These are phyloP conservation scores for Polyploca ridens DNA, from an alignment of 2,888 invertebrate genomes.

Conservation along the genomic window DNA sequence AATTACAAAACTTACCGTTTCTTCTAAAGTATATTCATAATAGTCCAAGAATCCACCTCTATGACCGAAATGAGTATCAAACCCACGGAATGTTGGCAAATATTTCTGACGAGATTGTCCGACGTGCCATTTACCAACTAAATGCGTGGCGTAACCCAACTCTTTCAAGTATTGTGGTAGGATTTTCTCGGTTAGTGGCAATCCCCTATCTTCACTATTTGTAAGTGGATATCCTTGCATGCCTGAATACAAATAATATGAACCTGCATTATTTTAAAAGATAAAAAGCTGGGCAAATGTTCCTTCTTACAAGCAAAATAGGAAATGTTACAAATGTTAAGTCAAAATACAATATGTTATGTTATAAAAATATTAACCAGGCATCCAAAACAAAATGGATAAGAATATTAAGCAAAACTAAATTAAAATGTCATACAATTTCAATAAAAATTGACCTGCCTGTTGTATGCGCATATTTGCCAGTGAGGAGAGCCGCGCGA, in stretches of 20 bases:
- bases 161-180: conserved; percentile 86
- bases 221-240: conserved; percentile 77
- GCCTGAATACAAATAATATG: conserved; percentile 41
- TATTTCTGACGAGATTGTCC: conserved; percentile 82
- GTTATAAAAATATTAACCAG: too few relatives aligned
- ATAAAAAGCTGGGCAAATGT: neutral
- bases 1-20: conserved; percentile 51
- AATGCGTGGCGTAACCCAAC: conserved; percentile 89
- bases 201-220: conserved; percentile 70
- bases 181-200: conserved; percentile 77
- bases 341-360: too few relatives aligned
- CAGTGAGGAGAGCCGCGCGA: conserved; percentile 91
- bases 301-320: too few relatives aligned
- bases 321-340: too few relatives aligned
- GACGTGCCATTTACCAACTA: conserved; percentile 93
- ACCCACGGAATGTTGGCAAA: conserved; percentile 90
- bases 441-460: conserved; percentile 71
- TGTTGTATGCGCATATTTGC: conserved; percentile 92
- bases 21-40: conserved; percentile 82
- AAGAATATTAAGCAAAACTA: too few relatives aligned
- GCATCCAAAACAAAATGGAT: too few relatives aligned
- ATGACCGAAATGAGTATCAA: conserved; percentile 93
- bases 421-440: neutral
- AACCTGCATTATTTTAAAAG: neutral
- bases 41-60: conserved; percentile 93